Conservation (phyloP, 1,140 invertebrate genomes). For the Drosophila pandora region DNA sequence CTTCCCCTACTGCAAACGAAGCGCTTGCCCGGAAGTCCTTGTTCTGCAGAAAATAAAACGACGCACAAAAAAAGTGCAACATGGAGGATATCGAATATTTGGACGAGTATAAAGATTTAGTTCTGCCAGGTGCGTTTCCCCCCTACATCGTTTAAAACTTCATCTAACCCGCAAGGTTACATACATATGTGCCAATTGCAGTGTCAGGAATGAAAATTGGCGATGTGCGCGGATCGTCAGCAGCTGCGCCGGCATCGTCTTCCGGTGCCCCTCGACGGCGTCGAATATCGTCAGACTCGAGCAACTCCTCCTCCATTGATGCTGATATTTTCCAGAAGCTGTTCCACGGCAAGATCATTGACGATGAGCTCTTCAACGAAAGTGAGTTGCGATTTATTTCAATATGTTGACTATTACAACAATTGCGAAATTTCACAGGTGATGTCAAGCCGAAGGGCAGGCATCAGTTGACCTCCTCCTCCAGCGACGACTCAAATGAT, state of each 20-base stretch:
- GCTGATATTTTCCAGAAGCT: conserved; percentile 71
- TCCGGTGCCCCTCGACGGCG: conserved; percentile 22
- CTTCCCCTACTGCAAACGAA: neutral
- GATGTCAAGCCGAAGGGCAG: conserved; percentile 22
- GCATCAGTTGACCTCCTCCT: conserved; percentile 33
- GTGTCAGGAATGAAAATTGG: conserved; percentile 51
- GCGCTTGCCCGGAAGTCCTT: neutral
- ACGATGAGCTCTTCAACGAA: conserved; percentile 57
- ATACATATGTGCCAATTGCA: neutral
- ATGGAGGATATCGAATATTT: conserved; percentile 75
- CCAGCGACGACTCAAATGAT: conserved; percentile 61
- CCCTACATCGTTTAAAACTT: neutral
- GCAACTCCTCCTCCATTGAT: conserved; percentile 64
- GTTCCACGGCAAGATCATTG: conserved; percentile 55
- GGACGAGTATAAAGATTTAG: conserved; percentile 71
- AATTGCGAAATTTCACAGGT: neutral
- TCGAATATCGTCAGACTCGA: conserved; percentile 62
- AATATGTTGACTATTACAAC: neutral
- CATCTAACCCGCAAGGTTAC: neutral
- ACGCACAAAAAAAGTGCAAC: conserved; percentile 25
- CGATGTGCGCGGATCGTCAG: conserved; percentile 17
- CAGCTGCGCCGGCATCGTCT: conserved; percentile 8
- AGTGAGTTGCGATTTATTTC: neutral
- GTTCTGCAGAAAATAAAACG: neutral
- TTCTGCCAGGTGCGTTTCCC: conserved; percentile 58